Percentiles rank a stretch among this genome's conserved stretches.
These are phyloP conservation scores for Heptranchias perlo DNA, from an alignment of 2,113 vertebrate species.

Conservation along the genomic window DNA sequence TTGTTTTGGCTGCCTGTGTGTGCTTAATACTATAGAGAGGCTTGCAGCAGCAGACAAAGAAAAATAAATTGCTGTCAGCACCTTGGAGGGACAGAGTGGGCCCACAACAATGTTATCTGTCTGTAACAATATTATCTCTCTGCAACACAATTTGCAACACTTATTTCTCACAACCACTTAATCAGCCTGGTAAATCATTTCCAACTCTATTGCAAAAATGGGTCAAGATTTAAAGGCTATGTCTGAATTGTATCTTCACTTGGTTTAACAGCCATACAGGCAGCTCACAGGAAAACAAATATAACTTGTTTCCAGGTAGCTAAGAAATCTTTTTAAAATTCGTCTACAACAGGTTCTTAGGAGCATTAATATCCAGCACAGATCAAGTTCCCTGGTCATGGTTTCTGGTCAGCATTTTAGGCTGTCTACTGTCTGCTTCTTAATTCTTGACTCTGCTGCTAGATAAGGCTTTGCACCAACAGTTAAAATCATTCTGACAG, in stretches of 20 bases:
- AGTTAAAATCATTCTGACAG: conserved; percentile 4
- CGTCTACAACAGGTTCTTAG: not conserved
- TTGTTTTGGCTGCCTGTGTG: not conserved
- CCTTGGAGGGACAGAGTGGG: not conserved
- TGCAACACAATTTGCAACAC: not conserved
- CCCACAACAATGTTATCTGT: not conserved
- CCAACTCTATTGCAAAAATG: not conserved
- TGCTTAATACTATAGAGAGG: not conserved
- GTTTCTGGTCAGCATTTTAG: not conserved
- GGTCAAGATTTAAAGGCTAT: not conserved
- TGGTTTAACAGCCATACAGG: not conserved
- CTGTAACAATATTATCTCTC: not conserved
- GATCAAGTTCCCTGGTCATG: not conserved
- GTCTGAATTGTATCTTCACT: not conserved
- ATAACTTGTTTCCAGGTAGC: not conserved
- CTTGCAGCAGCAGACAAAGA: no score
- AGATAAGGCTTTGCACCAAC: not conserved
- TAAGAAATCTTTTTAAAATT: not conserved
- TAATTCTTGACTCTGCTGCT: not conserved
- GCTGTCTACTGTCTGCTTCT: not conserved
- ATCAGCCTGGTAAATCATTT: not conserved
- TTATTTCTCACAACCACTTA: not conserved
- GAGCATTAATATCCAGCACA: not conserved
- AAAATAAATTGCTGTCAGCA: not conserved
- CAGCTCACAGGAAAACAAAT: not conserved